These are phyloP conservation scores for Dicyrtomina minuta DNA, from an alignment of 2,888 invertebrate genomes.

Conservation along the genomic window DNA sequence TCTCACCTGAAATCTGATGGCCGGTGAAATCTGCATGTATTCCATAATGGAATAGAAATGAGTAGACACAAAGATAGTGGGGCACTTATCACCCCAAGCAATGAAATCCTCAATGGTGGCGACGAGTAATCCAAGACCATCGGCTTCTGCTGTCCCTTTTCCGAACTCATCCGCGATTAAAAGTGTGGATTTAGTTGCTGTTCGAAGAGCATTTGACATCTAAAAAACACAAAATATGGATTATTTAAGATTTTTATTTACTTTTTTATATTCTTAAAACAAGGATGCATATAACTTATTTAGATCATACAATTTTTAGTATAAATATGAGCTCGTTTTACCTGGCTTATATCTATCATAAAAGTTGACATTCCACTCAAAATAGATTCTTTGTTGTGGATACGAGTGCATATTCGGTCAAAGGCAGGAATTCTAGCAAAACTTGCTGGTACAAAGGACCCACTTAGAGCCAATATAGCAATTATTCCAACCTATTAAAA, in stretches of 20 bases:
- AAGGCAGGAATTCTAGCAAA: conserved; percentile 70
- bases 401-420: conserved; percentile 72
- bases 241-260: conserved; percentile 15
- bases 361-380: conserved; percentile 80
- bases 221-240: conserved; percentile 55
- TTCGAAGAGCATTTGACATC: conserved; percentile 72
- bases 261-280: not conserved
- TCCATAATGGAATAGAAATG: conserved; percentile 71
- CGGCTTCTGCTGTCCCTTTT: conserved; percentile 74
- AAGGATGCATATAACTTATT: too few species aligned
- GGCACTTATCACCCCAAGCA: conserved; percentile 63
- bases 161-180: conserved; percentile 89
- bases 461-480: conserved; percentile 82
- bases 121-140: conserved; percentile 73
- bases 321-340: too few species aligned
- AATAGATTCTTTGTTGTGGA: conserved; percentile 75
- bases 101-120: conserved; percentile 70
- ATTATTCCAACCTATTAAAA: conserved; percentile 65
- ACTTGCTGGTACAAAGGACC: conserved; percentile 83
- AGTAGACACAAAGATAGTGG: conserved; percentile 75
- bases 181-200: conserved; percentile 67
- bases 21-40: conserved; percentile 62
- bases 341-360: conserved; percentile 79
- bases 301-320: too few species aligned
- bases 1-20: conserved; percentile 64